A percentile compares a stretch with the other conserved stretches of the same genome.
These are phyloP conservation scores for Falco berigora DNA, from an alignment of 2,797 vertebrate genomes.

Conservation along the genomic window DNA sequence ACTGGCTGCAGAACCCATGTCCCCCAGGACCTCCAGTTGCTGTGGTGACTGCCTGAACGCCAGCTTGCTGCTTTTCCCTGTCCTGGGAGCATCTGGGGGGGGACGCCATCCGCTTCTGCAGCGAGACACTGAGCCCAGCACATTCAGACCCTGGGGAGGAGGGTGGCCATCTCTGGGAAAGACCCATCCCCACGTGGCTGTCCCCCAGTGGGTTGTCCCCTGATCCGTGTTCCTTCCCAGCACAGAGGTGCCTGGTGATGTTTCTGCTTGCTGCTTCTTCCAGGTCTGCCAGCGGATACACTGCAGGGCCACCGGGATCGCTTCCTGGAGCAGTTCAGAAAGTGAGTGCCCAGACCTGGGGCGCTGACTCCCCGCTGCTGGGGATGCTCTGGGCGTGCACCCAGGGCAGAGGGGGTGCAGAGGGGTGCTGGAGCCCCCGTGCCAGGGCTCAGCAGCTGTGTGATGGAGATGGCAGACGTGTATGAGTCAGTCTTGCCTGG, in stretches of 20 bases:
- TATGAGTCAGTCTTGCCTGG: neutral
- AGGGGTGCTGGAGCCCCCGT: fast-evolving
- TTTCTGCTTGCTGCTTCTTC: neutral
- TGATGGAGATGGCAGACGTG: too few species aligned
- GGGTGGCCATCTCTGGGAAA: neutral
- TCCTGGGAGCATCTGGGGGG: neutral
- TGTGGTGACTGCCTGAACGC: neutral
- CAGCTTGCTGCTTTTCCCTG: neutral
- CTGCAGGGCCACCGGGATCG: slow-evolving; percentile 96
- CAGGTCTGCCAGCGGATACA: slow-evolving; percentile 95
- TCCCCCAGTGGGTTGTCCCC: neutral
- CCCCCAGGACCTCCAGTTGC: neutral
- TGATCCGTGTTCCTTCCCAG: fast-evolving
- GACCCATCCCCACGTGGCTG: neutral
- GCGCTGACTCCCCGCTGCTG: fast-evolving
- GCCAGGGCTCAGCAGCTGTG: neutral
- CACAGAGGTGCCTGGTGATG: fast-evolving
- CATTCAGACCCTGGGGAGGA: fast-evolving
- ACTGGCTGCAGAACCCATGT: neutral
- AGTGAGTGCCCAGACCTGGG: slow-evolving; percentile 72
- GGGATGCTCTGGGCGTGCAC: neutral
- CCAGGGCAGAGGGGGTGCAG: fast-evolving
- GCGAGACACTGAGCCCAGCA: neutral
- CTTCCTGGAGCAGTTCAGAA: slow-evolving; percentile 97
- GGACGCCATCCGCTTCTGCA: neutral